Conservation (phyloP, 2,113 vertebrate genomes). For the Chaetops frenatus region DNA sequence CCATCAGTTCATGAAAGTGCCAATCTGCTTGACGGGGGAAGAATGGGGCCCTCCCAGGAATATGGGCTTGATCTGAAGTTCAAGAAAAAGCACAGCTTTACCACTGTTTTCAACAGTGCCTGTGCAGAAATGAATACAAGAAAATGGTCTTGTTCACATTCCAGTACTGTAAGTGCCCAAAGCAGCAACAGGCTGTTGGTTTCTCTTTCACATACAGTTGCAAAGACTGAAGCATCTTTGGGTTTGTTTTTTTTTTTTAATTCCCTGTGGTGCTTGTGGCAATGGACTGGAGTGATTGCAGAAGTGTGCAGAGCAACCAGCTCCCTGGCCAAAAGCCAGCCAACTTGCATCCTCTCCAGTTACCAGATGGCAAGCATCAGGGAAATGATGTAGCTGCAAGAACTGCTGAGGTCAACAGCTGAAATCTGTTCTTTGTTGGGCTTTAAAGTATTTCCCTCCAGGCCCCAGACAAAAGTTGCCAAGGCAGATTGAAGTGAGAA, state of each 20-base stretch:
- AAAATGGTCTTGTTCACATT: background rate
- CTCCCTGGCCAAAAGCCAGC: background rate
- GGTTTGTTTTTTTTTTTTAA: background rate
- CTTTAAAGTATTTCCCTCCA: background rate
- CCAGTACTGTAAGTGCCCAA: background rate
- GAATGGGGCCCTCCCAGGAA: background rate
- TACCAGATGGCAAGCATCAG: background rate
- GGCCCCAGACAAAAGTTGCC: background rate
- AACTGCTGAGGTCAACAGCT: slow-evolving; percentile 7
- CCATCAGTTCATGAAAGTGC: background rate
- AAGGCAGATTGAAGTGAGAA: background rate
- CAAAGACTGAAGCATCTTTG: background rate
- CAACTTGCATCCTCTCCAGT: accelerated
- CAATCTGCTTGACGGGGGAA: background rate
- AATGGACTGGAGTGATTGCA: background rate
- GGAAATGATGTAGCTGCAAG: background rate
- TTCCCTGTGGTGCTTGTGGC: background rate
- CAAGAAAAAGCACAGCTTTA: background rate
- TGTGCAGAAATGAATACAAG: background rate
- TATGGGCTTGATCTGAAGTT: background rate
- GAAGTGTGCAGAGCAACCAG: background rate
- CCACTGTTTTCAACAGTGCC: background rate
- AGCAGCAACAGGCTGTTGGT: accelerated
- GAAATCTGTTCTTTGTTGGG: background rate
- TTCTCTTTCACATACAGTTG: background rate